Percentiles rank a stretch among this genome's conserved stretches.
Conservation (phyloP, 2,888 invertebrate genomes). For the Hydropsyche betteni region DNA sequence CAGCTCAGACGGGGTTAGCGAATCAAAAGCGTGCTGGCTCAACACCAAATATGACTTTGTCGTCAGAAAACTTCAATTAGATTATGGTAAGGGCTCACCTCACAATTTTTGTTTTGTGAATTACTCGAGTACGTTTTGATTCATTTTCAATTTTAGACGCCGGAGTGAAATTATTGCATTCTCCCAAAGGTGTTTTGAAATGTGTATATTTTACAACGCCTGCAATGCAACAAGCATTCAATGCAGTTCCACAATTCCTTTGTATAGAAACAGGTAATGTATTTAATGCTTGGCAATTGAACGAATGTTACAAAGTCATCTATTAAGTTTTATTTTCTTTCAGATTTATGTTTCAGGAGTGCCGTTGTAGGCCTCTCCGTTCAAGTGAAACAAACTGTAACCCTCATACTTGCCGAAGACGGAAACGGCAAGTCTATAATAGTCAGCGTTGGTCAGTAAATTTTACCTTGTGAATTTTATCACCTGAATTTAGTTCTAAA, state of each 20-base stretch:
- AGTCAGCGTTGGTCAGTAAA: conserved; percentile 61
- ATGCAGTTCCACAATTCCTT: conserved; percentile 64
- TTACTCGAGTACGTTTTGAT: neutral
- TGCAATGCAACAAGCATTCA: conserved; percentile 65
- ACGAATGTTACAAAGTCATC: neutral
- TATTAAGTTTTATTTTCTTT: conserved; percentile 30
- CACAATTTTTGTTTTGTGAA: neutral
- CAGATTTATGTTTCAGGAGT: conserved; percentile 65
- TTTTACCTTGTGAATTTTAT: neutral
- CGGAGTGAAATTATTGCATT: conserved; percentile 63
- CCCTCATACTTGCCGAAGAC: conserved; percentile 63
- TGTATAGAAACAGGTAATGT: conserved; percentile 63
- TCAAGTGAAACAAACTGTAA: conserved; percentile 61
- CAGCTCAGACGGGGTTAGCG: conserved; percentile 58
- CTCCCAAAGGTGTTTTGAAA: conserved; percentile 61
- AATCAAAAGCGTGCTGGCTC: conserved; percentile 62
- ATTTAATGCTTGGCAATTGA: neutral
- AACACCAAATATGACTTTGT: conserved; percentile 65
- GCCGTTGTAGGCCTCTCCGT: conserved; percentile 57
- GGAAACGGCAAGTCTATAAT: conserved; percentile 66
- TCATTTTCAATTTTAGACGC: conserved; percentile 58
- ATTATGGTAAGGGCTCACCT: conserved; percentile 57
- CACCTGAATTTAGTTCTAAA: neutral
- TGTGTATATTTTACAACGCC: conserved; percentile 65
- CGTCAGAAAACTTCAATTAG: conserved; percentile 62